These are phyloP conservation scores for Panurus biarmicus DNA, from an alignment of 2,113 vertebrate species.

Conservation along the genomic window DNA sequence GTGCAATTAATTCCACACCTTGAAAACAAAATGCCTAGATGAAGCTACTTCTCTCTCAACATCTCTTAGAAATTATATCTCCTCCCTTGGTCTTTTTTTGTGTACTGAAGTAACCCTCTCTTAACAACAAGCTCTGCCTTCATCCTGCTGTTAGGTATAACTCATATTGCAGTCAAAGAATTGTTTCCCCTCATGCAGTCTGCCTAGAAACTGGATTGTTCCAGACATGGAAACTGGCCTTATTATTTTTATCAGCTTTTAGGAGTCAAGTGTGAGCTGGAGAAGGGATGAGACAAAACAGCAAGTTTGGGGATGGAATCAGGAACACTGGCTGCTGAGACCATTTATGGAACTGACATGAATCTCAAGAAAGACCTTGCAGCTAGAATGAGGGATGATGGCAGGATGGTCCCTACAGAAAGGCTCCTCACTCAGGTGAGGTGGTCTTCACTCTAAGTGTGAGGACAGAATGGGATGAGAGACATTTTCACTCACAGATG, in stretches of 20 bases:
- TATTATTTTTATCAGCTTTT: not conserved
- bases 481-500: not conserved
- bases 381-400: not conserved
- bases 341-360: not conserved
- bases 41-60: not conserved
- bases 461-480: not conserved
- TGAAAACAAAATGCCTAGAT: not conserved
- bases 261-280: not conserved
- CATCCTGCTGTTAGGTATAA: not conserved
- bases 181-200: rapidly evolving
- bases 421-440: not conserved
- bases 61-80: not conserved
- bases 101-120: not conserved
- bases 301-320: not conserved
- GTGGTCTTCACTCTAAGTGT: not conserved
- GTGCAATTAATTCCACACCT: not conserved
- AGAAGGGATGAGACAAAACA: not conserved
- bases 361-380: not conserved
- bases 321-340: not conserved
- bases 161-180: not conserved
- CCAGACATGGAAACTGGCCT: not conserved
- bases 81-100: not conserved
- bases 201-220: not conserved
- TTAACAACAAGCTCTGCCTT: not conserved
- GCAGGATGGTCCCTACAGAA: not conserved